Conservation (phyloP, 2,113 vertebrate species). For the Pungitius pungitius region DNA sequence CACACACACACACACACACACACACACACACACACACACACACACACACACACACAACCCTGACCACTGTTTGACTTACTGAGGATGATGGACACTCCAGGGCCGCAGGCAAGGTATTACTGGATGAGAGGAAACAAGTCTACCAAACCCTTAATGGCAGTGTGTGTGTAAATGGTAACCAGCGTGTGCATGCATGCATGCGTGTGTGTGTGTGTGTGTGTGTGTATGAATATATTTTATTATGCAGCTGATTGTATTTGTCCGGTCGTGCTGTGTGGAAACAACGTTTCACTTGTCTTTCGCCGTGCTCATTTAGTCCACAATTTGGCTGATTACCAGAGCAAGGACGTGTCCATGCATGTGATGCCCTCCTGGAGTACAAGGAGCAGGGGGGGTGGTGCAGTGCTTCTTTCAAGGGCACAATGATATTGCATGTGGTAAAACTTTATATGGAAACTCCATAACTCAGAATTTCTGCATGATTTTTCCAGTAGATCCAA, state of each 20-base stretch:
- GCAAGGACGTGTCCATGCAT: constrained; percentile 24
- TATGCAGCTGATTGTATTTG: constrained; percentile 54
- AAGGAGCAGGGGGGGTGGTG: not conserved
- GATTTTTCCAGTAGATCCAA: constrained; percentile 11
- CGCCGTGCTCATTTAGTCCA: constrained; percentile 49
- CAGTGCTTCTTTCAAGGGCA: constrained; percentile 47
- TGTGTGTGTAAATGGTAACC: constrained; percentile 3
- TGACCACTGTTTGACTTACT: not conserved
- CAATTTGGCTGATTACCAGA: constrained; percentile 54
- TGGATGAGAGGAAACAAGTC: not conserved
- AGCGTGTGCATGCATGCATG: not conserved
- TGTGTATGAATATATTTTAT: not conserved
- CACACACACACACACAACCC: not conserved
- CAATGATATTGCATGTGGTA: constrained; percentile 20
- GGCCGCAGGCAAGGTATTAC: not conserved
- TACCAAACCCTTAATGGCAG: constrained; percentile 9
- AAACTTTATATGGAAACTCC: constrained; percentile 22
- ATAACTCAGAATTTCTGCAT: not conserved
- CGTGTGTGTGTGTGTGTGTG: too few relatives aligned
- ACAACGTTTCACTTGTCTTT: constrained; percentile 49
- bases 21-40: not conserved
- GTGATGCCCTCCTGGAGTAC: constrained; percentile 22
- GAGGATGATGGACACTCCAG: constrained; percentile 17
- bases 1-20: not conserved
- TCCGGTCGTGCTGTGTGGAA: constrained; percentile 49